Evolutionary conservation across 1,140 invertebrate species (phyloP).

Genomic region (Campoletis sonorensis): DNA sequence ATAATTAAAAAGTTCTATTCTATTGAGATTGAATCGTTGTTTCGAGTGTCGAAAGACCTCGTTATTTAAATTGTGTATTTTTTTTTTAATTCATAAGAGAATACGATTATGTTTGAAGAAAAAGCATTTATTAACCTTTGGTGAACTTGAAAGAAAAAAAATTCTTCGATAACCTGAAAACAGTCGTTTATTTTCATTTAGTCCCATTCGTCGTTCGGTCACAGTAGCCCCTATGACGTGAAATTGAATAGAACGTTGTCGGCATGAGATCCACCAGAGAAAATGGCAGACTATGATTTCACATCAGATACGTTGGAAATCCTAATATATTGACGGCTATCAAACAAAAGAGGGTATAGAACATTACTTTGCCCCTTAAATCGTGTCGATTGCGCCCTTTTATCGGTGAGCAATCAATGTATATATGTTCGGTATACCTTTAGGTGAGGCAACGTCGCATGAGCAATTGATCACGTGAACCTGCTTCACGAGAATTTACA

Average conservation of each 20-base stretch:
- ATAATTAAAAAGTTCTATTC: too few species aligned
- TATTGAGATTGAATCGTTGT: too few species aligned
- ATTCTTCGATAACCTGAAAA: neutral
- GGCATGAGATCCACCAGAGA: slow-evolving; percentile 1
- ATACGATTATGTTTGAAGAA: too few species aligned
- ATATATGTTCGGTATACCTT: neutral
- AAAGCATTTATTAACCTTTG: too few species aligned
- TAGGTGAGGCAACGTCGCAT: slow-evolving; percentile 4
- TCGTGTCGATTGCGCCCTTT: neutral
- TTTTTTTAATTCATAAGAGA: too few species aligned
- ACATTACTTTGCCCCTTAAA: neutral
- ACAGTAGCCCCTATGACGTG: neutral
- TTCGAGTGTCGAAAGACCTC: too few species aligned
- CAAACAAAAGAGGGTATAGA: neutral
- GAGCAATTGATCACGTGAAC: slow-evolving; percentile 43
- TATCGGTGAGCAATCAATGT: neutral
- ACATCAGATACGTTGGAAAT: slow-evolving; percentile 1
- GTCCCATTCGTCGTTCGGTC: slow-evolving; percentile 1
- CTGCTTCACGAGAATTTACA: slow-evolving; percentile 36
- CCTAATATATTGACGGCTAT: neutral
- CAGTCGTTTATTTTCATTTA: neutral
- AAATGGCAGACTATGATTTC: slow-evolving; percentile 1
- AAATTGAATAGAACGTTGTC: slow-evolving; percentile 28
- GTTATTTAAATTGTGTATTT: too few species aligned
- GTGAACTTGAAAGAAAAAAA: too few species aligned